Evolutionary conservation across 2,888 invertebrate species (phyloP).

Genomic region (Agrenia bidenticulata): DNA sequence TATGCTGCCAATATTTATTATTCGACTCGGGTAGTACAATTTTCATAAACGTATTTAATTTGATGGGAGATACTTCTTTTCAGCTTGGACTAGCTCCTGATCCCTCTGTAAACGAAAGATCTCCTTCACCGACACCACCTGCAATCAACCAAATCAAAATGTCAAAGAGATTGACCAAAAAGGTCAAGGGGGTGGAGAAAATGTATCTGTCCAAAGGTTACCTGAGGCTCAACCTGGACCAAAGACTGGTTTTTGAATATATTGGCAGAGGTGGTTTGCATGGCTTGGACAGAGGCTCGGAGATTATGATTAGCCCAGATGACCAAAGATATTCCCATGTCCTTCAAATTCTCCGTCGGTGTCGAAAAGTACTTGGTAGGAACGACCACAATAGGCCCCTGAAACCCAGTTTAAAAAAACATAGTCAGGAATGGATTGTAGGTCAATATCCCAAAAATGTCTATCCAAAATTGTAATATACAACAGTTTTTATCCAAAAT

Average conservation of each 20-base stretch:
- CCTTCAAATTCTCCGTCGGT: conserved; percentile 56
- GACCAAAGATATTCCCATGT: conserved; percentile 57
- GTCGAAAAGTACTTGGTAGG: conserved; percentile 58
- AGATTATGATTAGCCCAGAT: conserved; percentile 60
- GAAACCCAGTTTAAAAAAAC: conserved; percentile 1
- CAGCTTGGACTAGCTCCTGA: conserved; percentile 57
- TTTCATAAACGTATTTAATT: too few species aligned
- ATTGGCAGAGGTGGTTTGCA: conserved; percentile 55
- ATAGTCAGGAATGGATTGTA: background rate
- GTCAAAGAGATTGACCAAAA: background rate
- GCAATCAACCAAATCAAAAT: conserved; percentile 18
- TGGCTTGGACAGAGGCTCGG: conserved; percentile 57
- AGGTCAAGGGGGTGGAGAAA: conserved; percentile 8
- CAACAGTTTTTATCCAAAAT: too few species aligned
- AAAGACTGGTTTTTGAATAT: conserved; percentile 57
- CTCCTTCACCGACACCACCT: conserved; percentile 58
- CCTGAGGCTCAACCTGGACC: conserved; percentile 56
- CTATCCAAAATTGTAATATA: background rate
- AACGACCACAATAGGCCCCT: conserved; percentile 58
- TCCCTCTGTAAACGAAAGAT: conserved; percentile 58
- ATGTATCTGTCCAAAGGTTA: too few species aligned
- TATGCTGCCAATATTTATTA: too few species aligned
- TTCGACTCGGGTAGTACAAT: too few species aligned
- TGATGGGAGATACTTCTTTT: conserved; percentile 57
- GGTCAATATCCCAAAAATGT: background rate